phyloP scores from a whole-genome alignment of 2,797 vertebrate species.

The Brachyrhaphis roseni region DNA sequence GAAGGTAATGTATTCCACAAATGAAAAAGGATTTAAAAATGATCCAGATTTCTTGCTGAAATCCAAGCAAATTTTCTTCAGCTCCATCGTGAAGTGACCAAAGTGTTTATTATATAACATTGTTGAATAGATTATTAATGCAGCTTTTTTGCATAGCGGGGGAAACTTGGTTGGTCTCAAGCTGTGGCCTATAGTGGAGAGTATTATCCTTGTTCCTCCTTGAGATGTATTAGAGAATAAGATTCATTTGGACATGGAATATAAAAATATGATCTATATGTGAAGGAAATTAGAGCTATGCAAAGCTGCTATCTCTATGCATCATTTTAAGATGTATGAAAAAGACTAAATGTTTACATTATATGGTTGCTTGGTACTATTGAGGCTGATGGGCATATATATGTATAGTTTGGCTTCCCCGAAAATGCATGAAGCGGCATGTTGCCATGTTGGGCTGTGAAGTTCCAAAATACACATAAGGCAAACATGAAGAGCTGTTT shows the following conservation, averaged over 20 bases:
- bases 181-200: not conserved
- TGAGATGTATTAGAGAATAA: not conserved
- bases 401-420: slow-evolving; percentile 45
- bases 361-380: slow-evolving; percentile 17
- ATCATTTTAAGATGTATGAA: not conserved
- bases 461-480: slow-evolving; percentile 51
- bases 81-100: not conserved
- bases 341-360: not conserved
- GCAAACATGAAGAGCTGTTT: slow-evolving; percentile 52
- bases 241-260: not conserved
- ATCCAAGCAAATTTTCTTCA: not conserved
- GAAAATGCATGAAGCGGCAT: slow-evolving; percentile 41
- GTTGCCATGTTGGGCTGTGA: slow-evolving; percentile 42
- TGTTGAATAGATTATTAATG: not conserved
- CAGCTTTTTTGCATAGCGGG: no score
- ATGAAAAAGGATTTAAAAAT: not conserved
- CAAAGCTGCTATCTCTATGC: not conserved
- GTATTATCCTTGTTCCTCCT: not conserved
- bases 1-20: not conserved
- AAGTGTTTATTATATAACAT: not conserved
- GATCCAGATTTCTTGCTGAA: not conserved
- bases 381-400: slow-evolving; percentile 3
- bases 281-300: not conserved
- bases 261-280: not conserved
- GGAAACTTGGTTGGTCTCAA: not conserved